phyloP scores from a whole-genome alignment of 2,888 invertebrate species.

The Lepeophtheirus nordmannii region DNA sequence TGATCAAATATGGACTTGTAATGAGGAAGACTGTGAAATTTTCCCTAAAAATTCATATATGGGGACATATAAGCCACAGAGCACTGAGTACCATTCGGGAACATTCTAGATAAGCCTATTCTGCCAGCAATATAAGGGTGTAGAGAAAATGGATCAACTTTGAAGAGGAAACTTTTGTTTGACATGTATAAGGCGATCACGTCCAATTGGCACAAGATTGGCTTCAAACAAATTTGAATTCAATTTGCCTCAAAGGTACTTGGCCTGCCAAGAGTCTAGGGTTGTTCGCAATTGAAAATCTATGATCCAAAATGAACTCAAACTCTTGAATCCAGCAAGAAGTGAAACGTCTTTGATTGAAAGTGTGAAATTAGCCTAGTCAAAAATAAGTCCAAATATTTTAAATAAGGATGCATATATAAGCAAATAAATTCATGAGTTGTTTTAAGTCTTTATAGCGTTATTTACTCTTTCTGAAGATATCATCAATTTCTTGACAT shows the following conservation, averaged over 20 bases:
- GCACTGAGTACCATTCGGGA: neutral
- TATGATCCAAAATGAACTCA: neutral
- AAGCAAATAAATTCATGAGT: too few relatives aligned
- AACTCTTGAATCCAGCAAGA: neutral
- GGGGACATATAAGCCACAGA: neutral
- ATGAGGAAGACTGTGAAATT: neutral
- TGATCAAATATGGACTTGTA: neutral
- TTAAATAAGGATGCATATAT: too few relatives aligned
- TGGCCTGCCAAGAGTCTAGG: neutral
- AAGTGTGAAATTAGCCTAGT: too few relatives aligned
- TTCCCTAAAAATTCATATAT: neutral
- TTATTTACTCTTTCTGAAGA: too few relatives aligned
- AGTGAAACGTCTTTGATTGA: too few relatives aligned
- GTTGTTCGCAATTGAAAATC: neutral
- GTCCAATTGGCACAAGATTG: neutral
- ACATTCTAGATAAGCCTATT: neutral
- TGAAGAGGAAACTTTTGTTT: neutral
- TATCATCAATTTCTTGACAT: too few relatives aligned
- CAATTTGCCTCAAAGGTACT: neutral
- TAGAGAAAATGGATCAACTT: neutral
- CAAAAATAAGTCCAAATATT: too few relatives aligned
- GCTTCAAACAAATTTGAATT: neutral
- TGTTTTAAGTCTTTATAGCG: too few relatives aligned
- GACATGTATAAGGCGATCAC: neutral
- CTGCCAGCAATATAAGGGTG: neutral